These are phyloP conservation scores for Microcaecilia unicolor DNA, from an alignment of 2,797 vertebrate species.

Conservation along the genomic window DNA sequence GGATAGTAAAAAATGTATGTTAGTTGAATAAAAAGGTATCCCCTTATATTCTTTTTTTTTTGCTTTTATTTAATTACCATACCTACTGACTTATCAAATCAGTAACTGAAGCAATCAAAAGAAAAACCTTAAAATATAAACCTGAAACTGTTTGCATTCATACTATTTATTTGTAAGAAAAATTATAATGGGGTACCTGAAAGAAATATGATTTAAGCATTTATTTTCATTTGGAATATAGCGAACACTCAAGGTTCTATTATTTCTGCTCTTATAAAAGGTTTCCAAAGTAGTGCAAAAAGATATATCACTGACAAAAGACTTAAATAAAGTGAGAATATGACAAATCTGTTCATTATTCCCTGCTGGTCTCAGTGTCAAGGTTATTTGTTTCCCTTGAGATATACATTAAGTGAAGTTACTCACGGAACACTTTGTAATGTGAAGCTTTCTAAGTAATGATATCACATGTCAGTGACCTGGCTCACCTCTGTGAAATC, in stretches of 20 bases:
- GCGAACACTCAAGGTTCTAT: conserved; percentile 17
- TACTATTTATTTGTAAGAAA: conserved; percentile 9
- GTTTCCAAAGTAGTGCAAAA: conserved; percentile 30
- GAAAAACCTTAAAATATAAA: background rate
- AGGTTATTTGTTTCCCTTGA: background rate
- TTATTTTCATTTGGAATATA: conserved; percentile 42
- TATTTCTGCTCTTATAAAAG: conserved; percentile 30
- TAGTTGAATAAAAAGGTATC: too few species aligned
- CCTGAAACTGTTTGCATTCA: conserved; percentile 6
- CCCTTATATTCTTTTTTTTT: too few species aligned
- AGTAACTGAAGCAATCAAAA: conserved; percentile 4
- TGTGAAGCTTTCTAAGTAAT: too few species aligned
- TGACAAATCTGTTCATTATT: conserved; percentile 27
- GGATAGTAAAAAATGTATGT: too few species aligned
- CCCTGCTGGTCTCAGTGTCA: conserved; percentile 1
- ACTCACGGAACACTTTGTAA: background rate
- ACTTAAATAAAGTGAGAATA: conserved; percentile 7
- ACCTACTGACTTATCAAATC: conserved; percentile 1
- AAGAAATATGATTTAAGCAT: conserved; percentile 7
- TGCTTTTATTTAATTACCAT: too few species aligned
- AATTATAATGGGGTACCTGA: conserved; percentile 10
- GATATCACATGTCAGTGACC: too few species aligned
- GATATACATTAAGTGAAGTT: conserved; percentile 13
- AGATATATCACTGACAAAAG: conserved; percentile 17
- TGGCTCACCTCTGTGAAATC: too few species aligned